A percentile compares a stretch with the other conserved stretches of the same genome.
phyloP scores from a whole-genome alignment of 2,888 invertebrate species.

The Lucinisca nassula region DNA sequence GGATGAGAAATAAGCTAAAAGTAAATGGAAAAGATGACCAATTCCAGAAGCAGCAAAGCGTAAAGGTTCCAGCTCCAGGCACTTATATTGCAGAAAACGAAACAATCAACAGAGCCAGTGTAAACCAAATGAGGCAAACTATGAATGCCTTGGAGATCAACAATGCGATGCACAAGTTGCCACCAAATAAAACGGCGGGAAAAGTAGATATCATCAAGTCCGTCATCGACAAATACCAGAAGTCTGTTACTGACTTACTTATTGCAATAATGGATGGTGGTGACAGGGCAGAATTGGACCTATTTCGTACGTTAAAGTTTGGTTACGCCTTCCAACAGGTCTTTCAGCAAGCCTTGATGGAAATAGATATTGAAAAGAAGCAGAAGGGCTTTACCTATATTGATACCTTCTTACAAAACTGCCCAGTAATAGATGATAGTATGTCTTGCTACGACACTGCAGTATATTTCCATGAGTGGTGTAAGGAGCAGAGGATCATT shows the following conservation, averaged over 20 bases:
- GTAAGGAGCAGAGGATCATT: too few species aligned
- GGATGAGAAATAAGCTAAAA: too few species aligned
- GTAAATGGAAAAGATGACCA: background rate
- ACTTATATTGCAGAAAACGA: too few species aligned
- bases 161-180: background rate
- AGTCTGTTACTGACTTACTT: background rate
- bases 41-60: background rate
- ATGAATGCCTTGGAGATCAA: background rate
- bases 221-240: background rate
- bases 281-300: background rate
- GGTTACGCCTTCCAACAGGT: too few species aligned
- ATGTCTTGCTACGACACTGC: background rate
- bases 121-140: background rate
- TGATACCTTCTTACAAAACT: background rate
- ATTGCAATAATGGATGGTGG: background rate
- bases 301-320: background rate
- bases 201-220: background rate
- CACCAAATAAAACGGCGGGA: background rate
- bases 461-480: too few species aligned
- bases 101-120: too few species aligned
- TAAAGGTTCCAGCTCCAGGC: too few species aligned
- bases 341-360: too few species aligned
- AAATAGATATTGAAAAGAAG: too few species aligned
- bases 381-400: too few species aligned
- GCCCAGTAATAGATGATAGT: background rate